Evolutionary conservation across 1,140 invertebrate species (phyloP).

Genomic region (Lordiphosa stackelbergi): DNA sequence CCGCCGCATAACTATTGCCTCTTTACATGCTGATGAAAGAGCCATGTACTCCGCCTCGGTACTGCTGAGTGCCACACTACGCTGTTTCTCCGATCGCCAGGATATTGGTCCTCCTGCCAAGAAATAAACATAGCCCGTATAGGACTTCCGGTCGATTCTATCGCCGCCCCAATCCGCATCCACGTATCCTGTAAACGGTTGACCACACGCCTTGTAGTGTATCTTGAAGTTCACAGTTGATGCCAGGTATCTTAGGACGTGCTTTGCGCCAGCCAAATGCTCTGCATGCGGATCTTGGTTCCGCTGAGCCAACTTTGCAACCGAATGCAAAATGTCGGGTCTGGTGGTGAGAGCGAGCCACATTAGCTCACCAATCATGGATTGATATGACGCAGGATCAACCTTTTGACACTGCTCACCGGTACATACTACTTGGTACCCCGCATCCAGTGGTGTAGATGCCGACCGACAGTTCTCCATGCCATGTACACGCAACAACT

Average conservation of each 20-base stretch:
- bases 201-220: not conserved
- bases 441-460: slow-evolving; percentile 1
- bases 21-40: too few species aligned
- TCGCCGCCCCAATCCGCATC: too few species aligned
- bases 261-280: too few species aligned
- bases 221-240: slow-evolving; percentile 1
- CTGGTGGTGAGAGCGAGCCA: slow-evolving; percentile 5
- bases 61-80: slow-evolving; percentile 51
- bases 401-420: too few species aligned
- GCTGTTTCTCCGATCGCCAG: slow-evolving; percentile 71
- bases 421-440: not conserved
- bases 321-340: slow-evolving; percentile 2
- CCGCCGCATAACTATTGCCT: too few species aligned
- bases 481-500: too few species aligned
- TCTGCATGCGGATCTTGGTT: too few species aligned
- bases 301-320: not conserved
- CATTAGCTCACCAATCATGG: slow-evolving; percentile 2
- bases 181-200: too few species aligned
- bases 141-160: slow-evolving; percentile 51
- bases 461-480: not conserved
- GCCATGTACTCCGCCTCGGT: slow-evolving; percentile 70
- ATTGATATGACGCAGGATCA: not conserved
- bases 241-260: too few species aligned
- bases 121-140: slow-evolving; percentile 43
- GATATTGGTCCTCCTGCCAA: slow-evolving; percentile 35